Percentiles rank a stretch among this genome's conserved stretches.
phyloP scores from a whole-genome alignment of 2,888 invertebrate genomes.

The Luffia ferchaultella region DNA sequence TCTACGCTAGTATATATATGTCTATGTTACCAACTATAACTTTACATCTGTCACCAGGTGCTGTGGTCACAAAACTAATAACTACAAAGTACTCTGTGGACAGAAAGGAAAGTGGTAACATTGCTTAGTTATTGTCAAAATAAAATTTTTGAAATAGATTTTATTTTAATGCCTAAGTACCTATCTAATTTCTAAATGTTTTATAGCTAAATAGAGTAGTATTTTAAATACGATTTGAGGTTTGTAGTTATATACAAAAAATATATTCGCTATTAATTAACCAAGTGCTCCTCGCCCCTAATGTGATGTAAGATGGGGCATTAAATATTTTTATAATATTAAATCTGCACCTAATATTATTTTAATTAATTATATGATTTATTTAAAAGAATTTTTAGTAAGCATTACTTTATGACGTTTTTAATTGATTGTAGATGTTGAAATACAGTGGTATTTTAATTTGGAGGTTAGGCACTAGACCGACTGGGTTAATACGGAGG shows the following conservation, averaged over 20 bases:
- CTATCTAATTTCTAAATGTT: not conserved
- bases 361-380: not conserved
- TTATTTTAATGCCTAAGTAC: not conserved
- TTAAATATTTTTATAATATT: not conserved
- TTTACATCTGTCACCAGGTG: no score
- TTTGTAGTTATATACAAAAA: not conserved
- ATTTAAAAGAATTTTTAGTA: not conserved
- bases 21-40: no score
- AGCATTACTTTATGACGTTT: not conserved
- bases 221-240: not conserved
- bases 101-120: no score
- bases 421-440: slow-evolving; percentile 45
- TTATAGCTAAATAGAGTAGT: not conserved
- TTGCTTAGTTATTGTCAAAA: no score
- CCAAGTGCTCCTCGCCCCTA: not conserved
- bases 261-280: not conserved
- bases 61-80: no score
- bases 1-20: no score
- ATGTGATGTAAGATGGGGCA: not conserved
- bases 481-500: slow-evolving; percentile 27
- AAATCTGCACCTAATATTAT: not conserved
- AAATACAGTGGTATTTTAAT: slow-evolving; percentile 52
- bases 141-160: not conserved
- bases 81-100: no score
- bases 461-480: slow-evolving; percentile 60